Conservation (phyloP, 1,140 invertebrate genomes). For the Plectus sambesii region DNA sequence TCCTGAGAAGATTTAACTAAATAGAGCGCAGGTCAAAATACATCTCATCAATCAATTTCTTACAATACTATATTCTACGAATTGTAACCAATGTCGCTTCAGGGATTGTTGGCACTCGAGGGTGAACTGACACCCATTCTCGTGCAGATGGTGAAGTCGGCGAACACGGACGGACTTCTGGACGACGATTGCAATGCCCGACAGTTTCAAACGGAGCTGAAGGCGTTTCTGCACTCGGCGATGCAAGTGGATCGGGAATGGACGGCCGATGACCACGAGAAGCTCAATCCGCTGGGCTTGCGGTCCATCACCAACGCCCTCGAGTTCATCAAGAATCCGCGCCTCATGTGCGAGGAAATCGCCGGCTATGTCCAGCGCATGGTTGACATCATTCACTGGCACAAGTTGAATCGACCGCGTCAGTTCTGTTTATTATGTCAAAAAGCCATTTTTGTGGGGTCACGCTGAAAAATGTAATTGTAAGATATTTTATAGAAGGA, state of each 20-base stretch:
- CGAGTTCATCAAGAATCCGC: slow-evolving; percentile 90
- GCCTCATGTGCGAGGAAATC: slow-evolving; percentile 67
- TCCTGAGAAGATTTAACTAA: too few species aligned
- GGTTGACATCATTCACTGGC: slow-evolving; percentile 41
- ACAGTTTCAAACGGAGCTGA: slow-evolving; percentile 64
- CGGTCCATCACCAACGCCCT: slow-evolving; percentile 74
- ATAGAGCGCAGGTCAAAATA: too few species aligned
- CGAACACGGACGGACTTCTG: slow-evolving; percentile 91
- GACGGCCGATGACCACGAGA: slow-evolving; percentile 65
- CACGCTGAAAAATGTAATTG: too few species aligned
- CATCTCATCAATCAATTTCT: too few species aligned
- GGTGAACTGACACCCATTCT: slow-evolving; percentile 96
- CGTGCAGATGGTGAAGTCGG: slow-evolving; percentile 99
- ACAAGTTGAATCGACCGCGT: too few species aligned
- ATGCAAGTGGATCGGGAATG: slow-evolving; percentile 67
- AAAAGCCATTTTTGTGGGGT: too few species aligned
- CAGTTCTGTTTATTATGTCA: too few species aligned
- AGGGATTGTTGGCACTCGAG: slow-evolving; percentile 80
- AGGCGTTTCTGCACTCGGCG: slow-evolving; percentile 66
- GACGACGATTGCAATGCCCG: slow-evolving; percentile 79
- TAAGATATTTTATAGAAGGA: too few species aligned
- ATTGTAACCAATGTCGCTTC: too few species aligned
- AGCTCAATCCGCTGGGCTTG: slow-evolving; percentile 74
- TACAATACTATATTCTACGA: too few species aligned
- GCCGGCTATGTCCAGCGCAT: slow-evolving; percentile 40